phyloP scores from a whole-genome alignment of 2,888 invertebrate genomes.

The Lottia gigantea region DNA sequence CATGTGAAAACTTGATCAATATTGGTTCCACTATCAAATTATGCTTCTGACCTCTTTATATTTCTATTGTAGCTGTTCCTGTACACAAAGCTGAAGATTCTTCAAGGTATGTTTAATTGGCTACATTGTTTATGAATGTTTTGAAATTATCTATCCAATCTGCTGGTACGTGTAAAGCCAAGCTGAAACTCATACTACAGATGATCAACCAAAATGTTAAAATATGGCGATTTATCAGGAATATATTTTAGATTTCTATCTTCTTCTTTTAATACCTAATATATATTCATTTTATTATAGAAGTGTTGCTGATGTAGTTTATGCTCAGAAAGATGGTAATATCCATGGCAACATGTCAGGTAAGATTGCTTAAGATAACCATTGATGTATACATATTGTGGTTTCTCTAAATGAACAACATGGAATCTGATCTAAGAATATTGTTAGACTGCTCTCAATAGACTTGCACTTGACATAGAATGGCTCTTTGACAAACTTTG shows the following conservation, averaged over 20 bases:
- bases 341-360: slow-evolving; percentile 29
- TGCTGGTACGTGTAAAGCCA: not conserved
- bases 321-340: slow-evolving; percentile 36
- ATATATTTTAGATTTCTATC: not conserved
- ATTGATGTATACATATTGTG: not conserved
- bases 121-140: not conserved
- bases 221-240: slow-evolving; percentile 14
- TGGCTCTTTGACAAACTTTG: too few species aligned
- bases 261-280: too few species aligned
- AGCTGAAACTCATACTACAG: too few species aligned
- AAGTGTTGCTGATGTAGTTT: slow-evolving; percentile 33
- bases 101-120: slow-evolving; percentile 24
- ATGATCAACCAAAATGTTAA: too few species aligned
- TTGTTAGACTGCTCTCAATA: too few species aligned
- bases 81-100: slow-evolving; percentile 54
- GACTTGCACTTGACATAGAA: too few species aligned
- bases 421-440: too few species aligned
- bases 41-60: not conserved
- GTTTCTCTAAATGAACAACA: too few species aligned
- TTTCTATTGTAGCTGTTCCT: slow-evolving; percentile 40
- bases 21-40: too few species aligned
- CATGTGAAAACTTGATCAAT: too few species aligned
- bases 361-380: slow-evolving; percentile 12
- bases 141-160: not conserved
- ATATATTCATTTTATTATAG: not conserved